phyloP scores from a whole-genome alignment of 2,888 invertebrate genomes.

The Ecdyonurus torrentis region DNA sequence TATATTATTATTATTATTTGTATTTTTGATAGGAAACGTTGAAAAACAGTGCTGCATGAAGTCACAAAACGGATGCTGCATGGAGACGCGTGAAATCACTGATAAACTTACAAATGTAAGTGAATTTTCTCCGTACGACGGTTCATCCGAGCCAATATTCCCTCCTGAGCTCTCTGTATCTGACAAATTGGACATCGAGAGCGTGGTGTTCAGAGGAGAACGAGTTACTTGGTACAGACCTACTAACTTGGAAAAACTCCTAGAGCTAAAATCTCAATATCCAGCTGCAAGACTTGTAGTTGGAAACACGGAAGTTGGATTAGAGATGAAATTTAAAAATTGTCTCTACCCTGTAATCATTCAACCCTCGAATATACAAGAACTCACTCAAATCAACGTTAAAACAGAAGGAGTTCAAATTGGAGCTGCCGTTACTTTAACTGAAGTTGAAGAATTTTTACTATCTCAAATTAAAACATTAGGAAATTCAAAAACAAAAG shows the following conservation, averaged over 20 bases:
- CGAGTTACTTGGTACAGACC: constrained; percentile 24
- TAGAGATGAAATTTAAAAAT: constrained; percentile 81
- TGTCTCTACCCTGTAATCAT: constrained; percentile 62
- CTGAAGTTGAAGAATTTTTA: constrained; percentile 24
- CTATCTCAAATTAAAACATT: constrained; percentile 16
- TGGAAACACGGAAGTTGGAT: constrained; percentile 43
- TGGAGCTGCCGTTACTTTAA: constrained; percentile 29
- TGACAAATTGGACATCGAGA: constrained; percentile 15
- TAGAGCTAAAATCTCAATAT: constrained; percentile 21
- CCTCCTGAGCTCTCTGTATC: constrained; percentile 27
- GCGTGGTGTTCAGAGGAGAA: constrained; percentile 18
- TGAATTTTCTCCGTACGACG: constrained; percentile 23
- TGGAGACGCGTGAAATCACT: neutral
- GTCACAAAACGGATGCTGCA: neutral
- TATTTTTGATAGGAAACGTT: neutral
- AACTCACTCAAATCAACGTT: constrained; percentile 42
- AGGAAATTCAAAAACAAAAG: constrained; percentile 15
- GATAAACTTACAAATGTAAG: constrained; percentile 14
- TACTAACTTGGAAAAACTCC: constrained; percentile 19
- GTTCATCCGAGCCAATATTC: constrained; percentile 31
- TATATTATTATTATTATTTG: too few relatives aligned
- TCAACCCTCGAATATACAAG: constrained; percentile 49
- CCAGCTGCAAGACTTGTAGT: constrained; percentile 25
- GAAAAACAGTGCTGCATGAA: neutral
- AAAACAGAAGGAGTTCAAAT: constrained; percentile 21